Evolutionary conservation across 2,113 vertebrate species (phyloP).

Genomic region (Notarius lentiginosus): DNA sequence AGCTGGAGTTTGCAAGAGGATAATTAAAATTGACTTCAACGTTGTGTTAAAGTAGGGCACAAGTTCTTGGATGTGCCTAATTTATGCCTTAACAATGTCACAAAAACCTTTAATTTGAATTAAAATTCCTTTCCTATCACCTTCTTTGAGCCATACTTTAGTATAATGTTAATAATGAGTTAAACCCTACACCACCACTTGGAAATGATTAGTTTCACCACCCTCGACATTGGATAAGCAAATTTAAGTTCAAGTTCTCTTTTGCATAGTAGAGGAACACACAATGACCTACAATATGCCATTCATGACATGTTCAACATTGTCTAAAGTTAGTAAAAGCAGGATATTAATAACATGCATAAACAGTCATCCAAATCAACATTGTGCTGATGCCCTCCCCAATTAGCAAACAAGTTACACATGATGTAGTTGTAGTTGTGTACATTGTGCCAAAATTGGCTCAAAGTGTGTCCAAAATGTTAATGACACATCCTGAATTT

Average conservation of each 20-base stretch:
- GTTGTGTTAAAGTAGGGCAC: conserved; percentile 38
- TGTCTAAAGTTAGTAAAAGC: not conserved
- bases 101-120: not conserved
- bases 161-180: not conserved
- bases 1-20: conserved; percentile 32
- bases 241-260: conserved; percentile 10
- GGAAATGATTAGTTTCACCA: not conserved
- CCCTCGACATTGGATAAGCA: not conserved
- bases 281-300: not conserved
- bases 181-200: not conserved
- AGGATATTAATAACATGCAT: not conserved
- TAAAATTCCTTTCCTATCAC: not conserved
- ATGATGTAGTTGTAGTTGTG: not conserved
- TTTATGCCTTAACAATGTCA: not conserved
- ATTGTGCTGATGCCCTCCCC: not conserved
- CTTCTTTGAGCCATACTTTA: not conserved
- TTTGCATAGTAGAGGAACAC: not conserved
- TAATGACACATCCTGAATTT: conserved; percentile 41
- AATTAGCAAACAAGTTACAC: not conserved
- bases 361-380: not conserved
- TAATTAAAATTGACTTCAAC: conserved; percentile 61
- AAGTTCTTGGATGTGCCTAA: conserved; percentile 2
- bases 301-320: not conserved
- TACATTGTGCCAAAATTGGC: not conserved
- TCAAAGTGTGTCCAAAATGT: not conserved